These are phyloP conservation scores for Lucilia sericata DNA, from an alignment of 1,140 invertebrate genomes.

Conservation along the genomic window DNA sequence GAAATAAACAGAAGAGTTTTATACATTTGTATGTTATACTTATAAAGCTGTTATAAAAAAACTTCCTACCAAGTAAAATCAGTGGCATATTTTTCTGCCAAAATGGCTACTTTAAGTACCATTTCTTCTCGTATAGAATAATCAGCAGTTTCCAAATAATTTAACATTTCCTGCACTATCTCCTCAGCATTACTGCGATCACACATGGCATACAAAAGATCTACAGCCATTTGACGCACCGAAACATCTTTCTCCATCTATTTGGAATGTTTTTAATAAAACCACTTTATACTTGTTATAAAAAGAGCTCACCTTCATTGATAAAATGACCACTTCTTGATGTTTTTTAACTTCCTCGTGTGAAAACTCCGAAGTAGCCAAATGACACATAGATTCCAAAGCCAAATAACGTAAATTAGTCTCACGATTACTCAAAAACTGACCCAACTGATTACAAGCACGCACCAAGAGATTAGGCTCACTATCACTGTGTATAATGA, in stretches of 20 bases:
- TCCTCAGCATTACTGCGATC: slow-evolving; percentile 99
- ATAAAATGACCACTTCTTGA: slow-evolving; percentile 98
- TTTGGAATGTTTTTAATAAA: slow-evolving; percentile 55
- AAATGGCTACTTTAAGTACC: slow-evolving; percentile 99
- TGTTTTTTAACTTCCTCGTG: slow-evolving; percentile 99
- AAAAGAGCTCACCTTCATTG: slow-evolving; percentile 79
- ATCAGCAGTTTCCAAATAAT: slow-evolving; percentile 98
- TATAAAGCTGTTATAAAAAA: neutral
- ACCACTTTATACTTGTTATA: neutral
- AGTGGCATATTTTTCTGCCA: slow-evolving; percentile 99
- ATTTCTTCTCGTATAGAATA: slow-evolving; percentile 99
- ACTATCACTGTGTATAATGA: slow-evolving; percentile 99
- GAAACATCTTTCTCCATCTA: slow-evolving; percentile 99
- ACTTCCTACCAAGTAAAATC: slow-evolving; percentile 92
- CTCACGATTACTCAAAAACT: slow-evolving; percentile 98
- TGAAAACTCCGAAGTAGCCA: slow-evolving; percentile 99
- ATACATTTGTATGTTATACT: neutral
- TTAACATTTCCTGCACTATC: slow-evolving; percentile 99
- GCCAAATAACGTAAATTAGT: slow-evolving; percentile 98
- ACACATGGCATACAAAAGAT: slow-evolving; percentile 99
- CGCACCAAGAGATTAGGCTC: slow-evolving; percentile 97
- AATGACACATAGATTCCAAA: slow-evolving; percentile 98
- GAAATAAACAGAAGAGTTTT: neutral
- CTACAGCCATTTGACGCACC: slow-evolving; percentile 97
- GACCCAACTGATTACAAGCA: slow-evolving; percentile 98